phyloP scores from a whole-genome alignment of 1,140 invertebrate species.

The Achroia grisella region DNA sequence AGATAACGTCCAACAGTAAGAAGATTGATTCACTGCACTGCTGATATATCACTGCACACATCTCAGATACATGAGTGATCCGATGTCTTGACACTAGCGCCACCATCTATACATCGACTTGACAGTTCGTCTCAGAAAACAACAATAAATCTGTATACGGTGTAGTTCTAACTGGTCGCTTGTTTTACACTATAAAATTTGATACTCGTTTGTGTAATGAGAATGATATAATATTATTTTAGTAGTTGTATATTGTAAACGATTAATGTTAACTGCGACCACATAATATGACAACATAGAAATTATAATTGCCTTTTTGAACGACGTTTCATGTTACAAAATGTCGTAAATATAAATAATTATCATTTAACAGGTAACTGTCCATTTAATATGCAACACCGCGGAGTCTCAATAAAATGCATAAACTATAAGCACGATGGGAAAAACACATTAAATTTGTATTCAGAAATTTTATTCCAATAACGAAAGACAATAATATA shows the following conservation, averaged over 20 bases:
- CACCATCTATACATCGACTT: constrained; percentile 18
- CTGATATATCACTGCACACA: constrained; percentile 35
- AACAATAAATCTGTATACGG: constrained; percentile 49
- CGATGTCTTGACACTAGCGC: constrained; percentile 33
- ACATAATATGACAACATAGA: too few species aligned
- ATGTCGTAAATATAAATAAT: too few species aligned
- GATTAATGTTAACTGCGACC: too few species aligned
- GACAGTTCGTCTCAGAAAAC: constrained; percentile 36
- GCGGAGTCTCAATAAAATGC: too few species aligned
- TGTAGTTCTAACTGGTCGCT: constrained; percentile 26
- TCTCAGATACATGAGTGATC: constrained; percentile 47
- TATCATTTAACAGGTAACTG: too few species aligned
- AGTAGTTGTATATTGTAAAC: neutral
- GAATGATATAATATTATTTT: neutral
- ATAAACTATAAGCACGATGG: too few species aligned
- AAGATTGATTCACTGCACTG: constrained; percentile 57
- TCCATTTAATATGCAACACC: too few species aligned
- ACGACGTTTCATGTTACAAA: too few species aligned
- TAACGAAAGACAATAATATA: too few species aligned
- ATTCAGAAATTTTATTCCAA: too few species aligned
- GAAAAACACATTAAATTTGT: too few species aligned
- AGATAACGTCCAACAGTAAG: constrained; percentile 43
- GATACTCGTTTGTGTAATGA: constrained; percentile 48
- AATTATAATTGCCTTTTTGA: too few species aligned
- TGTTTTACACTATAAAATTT: constrained; percentile 44